These are phyloP conservation scores for Polyodon spathula DNA, from an alignment of 2,113 vertebrate species.

Conservation along the genomic window DNA sequence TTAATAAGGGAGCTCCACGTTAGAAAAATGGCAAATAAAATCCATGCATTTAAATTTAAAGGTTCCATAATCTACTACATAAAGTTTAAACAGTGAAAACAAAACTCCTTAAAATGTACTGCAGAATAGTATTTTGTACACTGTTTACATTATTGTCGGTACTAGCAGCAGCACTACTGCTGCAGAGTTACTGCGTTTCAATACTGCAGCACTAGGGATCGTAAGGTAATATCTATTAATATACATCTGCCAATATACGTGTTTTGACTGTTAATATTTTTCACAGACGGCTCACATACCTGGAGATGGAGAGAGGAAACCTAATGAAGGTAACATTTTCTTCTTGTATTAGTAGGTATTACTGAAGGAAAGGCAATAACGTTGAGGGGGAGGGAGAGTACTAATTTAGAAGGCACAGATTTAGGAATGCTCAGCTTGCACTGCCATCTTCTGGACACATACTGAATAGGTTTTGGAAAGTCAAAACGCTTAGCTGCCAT, in stretches of 20 bases:
- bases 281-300: constrained; percentile 64
- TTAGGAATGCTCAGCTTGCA: background rate
- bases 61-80: too few species aligned
- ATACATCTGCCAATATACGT: background rate
- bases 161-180: too few species aligned
- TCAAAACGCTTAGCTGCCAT: background rate
- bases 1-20: too few species aligned
- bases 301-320: constrained; percentile 46
- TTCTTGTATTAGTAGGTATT: background rate
- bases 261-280: constrained; percentile 12
- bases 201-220: too few species aligned
- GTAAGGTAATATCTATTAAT: background rate
- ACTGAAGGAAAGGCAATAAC: background rate
- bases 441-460: constrained; percentile 26
- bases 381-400: background rate
- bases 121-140: too few species aligned
- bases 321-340: constrained; percentile 49
- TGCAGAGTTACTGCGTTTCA: too few species aligned
- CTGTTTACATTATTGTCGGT: too few species aligned
- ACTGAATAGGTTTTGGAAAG: background rate
- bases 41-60: too few species aligned
- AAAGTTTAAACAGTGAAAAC: too few species aligned
- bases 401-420: background rate
- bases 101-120: too few species aligned
- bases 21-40: too few species aligned